phyloP scores from a whole-genome alignment of 2,113 vertebrate species.

The Terrapene triunguis region DNA sequence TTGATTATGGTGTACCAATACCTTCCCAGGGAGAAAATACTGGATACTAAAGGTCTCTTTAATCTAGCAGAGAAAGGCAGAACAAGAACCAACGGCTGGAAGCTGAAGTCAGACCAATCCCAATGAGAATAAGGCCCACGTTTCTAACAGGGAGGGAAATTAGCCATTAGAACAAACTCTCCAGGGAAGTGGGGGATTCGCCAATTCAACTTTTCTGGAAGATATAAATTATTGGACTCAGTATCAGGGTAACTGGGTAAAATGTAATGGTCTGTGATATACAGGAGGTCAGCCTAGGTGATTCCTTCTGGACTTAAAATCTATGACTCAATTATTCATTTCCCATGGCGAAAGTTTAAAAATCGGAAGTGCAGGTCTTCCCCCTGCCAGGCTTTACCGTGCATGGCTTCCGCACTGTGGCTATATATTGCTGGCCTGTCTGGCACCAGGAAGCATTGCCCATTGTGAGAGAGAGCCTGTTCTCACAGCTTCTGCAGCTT shows the following conservation, averaged over 20 bases:
- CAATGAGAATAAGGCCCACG: neutral
- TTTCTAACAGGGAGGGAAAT: neutral
- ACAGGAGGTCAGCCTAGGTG: rapidly evolving
- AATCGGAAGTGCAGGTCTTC: neutral
- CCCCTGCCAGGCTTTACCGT: neutral
- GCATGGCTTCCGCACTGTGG: neutral
- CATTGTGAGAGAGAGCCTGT: neutral
- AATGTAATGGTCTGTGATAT: neutral
- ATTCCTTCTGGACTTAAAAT: rapidly evolving
- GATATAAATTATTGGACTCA: neutral
- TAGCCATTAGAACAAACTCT: neutral
- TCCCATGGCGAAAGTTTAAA: rapidly evolving
- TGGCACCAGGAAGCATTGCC: neutral
- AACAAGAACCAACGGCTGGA: neutral
- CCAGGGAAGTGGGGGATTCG: neutral
- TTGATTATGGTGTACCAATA: neutral
- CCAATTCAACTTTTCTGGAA: neutral
- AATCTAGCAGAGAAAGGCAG: neutral
- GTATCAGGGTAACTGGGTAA: neutral
- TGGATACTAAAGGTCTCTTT: neutral
- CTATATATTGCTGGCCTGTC: rapidly evolving
- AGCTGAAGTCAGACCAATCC: neutral
- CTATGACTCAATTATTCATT: neutral
- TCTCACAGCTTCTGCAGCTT: neutral
- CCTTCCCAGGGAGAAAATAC: neutral